Percentiles rank a stretch among this genome's conserved stretches.
Conservation (phyloP, 2,888 invertebrate genomes). For the Panzeria rudis region DNA sequence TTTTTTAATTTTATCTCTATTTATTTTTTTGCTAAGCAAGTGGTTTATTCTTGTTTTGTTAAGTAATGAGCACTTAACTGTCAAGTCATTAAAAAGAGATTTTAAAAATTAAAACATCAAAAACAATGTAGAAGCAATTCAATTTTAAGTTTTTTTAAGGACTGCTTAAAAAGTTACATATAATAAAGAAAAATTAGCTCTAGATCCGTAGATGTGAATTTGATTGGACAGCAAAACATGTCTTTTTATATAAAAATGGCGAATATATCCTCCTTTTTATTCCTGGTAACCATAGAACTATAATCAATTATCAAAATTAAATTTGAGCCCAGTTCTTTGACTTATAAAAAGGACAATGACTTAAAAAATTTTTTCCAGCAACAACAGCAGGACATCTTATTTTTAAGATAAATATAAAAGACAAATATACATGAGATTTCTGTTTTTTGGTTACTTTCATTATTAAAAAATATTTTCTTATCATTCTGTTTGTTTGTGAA, state of each 20-base stretch:
- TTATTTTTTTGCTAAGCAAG: constrained; percentile 32
- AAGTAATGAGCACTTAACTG: constrained; percentile 51
- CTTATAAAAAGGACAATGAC: constrained; percentile 5
- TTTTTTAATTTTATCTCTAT: background rate
- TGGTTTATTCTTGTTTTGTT: constrained; percentile 46
- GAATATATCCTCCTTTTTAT: constrained; percentile 5
- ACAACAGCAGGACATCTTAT: background rate
- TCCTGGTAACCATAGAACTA: constrained; percentile 22
- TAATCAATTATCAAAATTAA: constrained; percentile 44
- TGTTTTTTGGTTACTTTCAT: background rate
- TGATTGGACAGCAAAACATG: background rate
- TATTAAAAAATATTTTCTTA: background rate
- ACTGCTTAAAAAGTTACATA: no score
- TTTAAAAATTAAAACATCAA: background rate
- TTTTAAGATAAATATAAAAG: constrained; percentile 4
- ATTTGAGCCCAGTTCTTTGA: background rate
- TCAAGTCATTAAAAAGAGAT: constrained; percentile 42
- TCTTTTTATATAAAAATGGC: constrained; percentile 1
- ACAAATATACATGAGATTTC: background rate
- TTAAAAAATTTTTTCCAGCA: background rate
- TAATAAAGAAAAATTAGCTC: background rate
- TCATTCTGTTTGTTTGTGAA: background rate
- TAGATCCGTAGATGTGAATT: background rate
- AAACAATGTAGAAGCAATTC: background rate
- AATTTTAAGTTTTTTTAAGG: constrained; percentile 4